Percentiles rank a stretch among this genome's conserved stretches.
Evolutionary conservation across 2,797 vertebrate genomes (phyloP).

Genomic region (Thamnophis elegans): DNA sequence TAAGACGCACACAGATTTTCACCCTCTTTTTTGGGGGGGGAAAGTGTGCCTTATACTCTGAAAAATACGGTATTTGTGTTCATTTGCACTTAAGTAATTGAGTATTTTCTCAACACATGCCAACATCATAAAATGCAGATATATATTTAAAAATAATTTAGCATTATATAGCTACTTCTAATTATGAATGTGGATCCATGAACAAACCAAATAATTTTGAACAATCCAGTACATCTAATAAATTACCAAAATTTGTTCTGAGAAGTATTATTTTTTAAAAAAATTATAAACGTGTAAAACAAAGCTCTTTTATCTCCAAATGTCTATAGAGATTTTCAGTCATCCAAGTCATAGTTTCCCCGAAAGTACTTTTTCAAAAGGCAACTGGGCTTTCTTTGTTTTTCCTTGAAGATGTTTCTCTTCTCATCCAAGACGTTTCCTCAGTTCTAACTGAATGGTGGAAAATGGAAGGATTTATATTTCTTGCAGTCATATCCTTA

Average conservation of each 20-base stretch:
- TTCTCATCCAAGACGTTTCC: not conserved
- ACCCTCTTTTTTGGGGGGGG: too few relatives aligned
- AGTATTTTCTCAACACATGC: not conserved
- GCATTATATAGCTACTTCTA: conserved; percentile 28
- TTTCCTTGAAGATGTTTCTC: not conserved
- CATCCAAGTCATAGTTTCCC: not conserved
- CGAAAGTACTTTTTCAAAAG: not conserved
- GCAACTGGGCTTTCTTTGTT: not conserved
- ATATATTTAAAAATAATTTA: conserved; percentile 26
- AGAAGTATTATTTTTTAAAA: conserved; percentile 38
- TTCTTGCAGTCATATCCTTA: not conserved
- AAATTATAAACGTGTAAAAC: conserved; percentile 26
- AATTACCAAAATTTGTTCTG: conserved; percentile 42
- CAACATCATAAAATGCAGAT: conserved; percentile 3
- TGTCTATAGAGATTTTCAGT: not conserved
- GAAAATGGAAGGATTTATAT: not conserved
- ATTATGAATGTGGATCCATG: conserved; percentile 42
- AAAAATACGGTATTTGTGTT: conserved; percentile 8
- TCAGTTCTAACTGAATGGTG: not conserved
- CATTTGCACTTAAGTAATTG: not conserved
- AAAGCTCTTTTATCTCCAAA: conserved; percentile 51
- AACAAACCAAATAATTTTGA: not conserved
- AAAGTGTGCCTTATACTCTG: too few relatives aligned
- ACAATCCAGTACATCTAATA: conserved; percentile 43
- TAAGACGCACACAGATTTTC: too few relatives aligned